Conservation (phyloP, 2,113 vertebrate species). For the Prietella phreatophila region DNA sequence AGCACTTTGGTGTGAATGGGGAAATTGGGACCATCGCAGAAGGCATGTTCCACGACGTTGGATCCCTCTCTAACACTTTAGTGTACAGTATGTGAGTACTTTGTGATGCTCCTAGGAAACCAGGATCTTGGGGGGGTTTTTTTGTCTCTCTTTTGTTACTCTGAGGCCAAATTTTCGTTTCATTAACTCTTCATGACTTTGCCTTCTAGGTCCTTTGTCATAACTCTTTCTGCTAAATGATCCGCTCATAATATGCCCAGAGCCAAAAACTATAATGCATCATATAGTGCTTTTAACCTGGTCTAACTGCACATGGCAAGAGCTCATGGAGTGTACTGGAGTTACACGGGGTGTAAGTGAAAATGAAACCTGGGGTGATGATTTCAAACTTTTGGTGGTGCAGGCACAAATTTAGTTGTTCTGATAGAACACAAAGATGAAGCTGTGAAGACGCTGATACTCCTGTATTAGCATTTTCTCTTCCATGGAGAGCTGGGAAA, state of each 20-base stretch:
- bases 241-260: slow-evolving; percentile 25
- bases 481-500: background rate
- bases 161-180: slow-evolving; percentile 3
- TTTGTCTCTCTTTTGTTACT: background rate
- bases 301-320: slow-evolving; percentile 9
- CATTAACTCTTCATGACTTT: slow-evolving; percentile 50
- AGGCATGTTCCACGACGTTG: background rate
- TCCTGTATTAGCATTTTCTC: background rate
- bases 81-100: background rate
- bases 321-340: background rate
- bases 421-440: background rate
- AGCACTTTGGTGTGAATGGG: background rate
- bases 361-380: background rate
- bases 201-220: slow-evolving; percentile 33
- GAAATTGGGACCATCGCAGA: background rate
- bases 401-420: background rate
- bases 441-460: background rate
- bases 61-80: background rate
- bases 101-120: background rate
- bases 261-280: slow-evolving; percentile 30
- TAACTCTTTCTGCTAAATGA: slow-evolving; percentile 39
- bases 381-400: background rate
- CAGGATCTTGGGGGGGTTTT: background rate
- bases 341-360: background rate
- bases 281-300: slow-evolving; percentile 18